Base-by-base conservation (phyloP, 2,888 invertebrate species). In the Eudasyphora cyanicolor region DNA sequence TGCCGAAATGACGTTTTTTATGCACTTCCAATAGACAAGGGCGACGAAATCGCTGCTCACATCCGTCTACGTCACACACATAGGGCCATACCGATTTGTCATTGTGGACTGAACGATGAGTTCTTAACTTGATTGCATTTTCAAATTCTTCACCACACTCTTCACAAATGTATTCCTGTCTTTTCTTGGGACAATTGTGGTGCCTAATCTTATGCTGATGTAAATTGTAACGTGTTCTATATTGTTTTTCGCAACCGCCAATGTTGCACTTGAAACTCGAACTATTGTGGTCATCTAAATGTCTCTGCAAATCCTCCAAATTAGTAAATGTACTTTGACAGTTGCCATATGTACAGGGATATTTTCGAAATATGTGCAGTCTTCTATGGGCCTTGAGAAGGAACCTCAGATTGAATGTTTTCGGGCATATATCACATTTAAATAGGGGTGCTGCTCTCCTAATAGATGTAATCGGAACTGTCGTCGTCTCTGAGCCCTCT, bases 1-100 rank as follows among this genome's bases (percentile, higher is more conserved):
- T 89, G 2, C 91, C 91, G 1, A 88, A 88, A 75, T 91, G 91
- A 0, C 91, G 90, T 88, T 90, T 88, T 86, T 88, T 86, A 49
- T 91, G 91, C 10, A 90, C 88, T 70, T 88, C 90, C 0, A 91
- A 86, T 54, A 90, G 87, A 19, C 90, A 88, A 24, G 87, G 88
- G 57, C 85, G 91, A 8, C 88, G 86, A 49, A 90, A 91, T 6
- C 89, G 87, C 35, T 88, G 83, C 0, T 70, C 7, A 21, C 91
- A 91, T 12, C 87, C 85, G 0, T 84, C 6, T 42, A 89, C 87
- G 3, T 86, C 70, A 27, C 91, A 91, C 0, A 87, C 88, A 76
- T 85, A 87, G 0, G 91, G 91, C 57, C 89, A 62, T 35, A 88
- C 84, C 0, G 89, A 87, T 57, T 87, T 86, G 14, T 90, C 90